Conservation (phyloP, 92 coral and sea anemone species). For the Anthopleura xanthogrammica region DNA sequence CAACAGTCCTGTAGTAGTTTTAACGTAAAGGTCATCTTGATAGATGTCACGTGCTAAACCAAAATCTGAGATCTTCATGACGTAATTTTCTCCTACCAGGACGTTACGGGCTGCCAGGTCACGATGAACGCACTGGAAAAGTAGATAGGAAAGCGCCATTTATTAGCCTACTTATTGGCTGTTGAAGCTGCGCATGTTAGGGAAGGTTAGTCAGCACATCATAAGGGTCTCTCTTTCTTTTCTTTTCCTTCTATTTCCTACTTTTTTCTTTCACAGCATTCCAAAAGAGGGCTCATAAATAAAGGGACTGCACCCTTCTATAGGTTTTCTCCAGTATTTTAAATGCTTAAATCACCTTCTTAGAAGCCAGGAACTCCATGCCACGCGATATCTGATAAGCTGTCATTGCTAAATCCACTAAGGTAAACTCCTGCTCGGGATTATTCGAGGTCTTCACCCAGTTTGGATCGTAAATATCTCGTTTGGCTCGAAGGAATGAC, state of each 20-base stretch:
- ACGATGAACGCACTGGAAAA: conserved; percentile 79
- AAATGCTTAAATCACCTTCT: conserved; percentile 47
- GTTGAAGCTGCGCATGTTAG: not conserved
- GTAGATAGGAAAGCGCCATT: not conserved
- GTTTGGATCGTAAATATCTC: conserved; percentile 63
- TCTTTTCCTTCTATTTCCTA: too few relatives aligned
- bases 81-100: conserved; percentile 72
- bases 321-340: not conserved
- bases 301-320: too few relatives aligned
- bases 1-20: conserved; percentile 71
- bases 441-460: conserved; percentile 72
- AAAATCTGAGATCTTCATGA: conserved; percentile 93
- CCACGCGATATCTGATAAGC: conserved; percentile 80
- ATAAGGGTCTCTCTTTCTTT: too few relatives aligned
- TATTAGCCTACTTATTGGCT: not conserved
- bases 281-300: not conserved
- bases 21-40: conserved; percentile 79
- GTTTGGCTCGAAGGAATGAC: conserved; percentile 65
- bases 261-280: not conserved
- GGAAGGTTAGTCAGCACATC: not conserved
- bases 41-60: conserved; percentile 91
- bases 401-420: conserved; percentile 72
- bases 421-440: conserved; percentile 76
- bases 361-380: conserved; percentile 81
- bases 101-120: conserved; percentile 93